Percentiles rank a stretch among this genome's conserved stretches.
These are phyloP conservation scores for Epinephelus lanceolatus DNA, from an alignment of 2,113 vertebrate genomes.

Conservation along the genomic window DNA sequence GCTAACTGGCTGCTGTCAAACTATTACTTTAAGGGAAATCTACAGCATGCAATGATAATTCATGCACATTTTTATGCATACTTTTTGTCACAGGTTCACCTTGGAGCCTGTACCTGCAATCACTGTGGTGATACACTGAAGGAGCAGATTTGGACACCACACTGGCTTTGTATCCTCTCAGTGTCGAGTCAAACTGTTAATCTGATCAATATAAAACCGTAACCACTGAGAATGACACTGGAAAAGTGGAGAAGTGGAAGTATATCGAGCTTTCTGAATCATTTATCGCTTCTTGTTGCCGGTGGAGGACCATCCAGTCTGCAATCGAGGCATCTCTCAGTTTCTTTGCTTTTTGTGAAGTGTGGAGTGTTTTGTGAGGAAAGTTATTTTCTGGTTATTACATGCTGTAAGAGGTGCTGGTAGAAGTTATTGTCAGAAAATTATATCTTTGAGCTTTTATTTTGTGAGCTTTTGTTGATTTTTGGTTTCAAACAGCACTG, in stretches of 20 bases:
- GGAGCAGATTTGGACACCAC: conserved; percentile 8
- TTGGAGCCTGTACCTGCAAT: not conserved
- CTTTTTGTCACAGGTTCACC: not conserved
- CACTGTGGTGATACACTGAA: not conserved
- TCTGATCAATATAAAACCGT: not conserved
- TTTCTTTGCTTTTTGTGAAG: conserved; percentile 49
- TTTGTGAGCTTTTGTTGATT: conserved; percentile 17
- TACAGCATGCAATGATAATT: not conserved
- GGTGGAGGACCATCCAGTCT: not conserved
- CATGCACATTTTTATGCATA: too few species aligned
- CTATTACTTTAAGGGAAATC: too few species aligned
- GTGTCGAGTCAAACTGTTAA: conserved; percentile 14
- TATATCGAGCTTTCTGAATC: conserved; percentile 4
- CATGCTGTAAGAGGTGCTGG: conserved; percentile 23
- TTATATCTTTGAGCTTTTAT: conserved; percentile 19
- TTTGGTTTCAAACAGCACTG: not conserved
- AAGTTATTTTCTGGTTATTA: conserved; percentile 36
- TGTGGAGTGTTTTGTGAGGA: conserved; percentile 52
- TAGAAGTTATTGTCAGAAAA: conserved; percentile 7
- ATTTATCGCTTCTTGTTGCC: not conserved
- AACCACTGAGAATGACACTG: conserved; percentile 3
- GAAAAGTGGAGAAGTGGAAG: not conserved
- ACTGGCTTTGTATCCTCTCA: not conserved
- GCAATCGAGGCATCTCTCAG: not conserved
- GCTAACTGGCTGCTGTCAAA: too few species aligned